Percentiles rank a stretch among this genome's conserved stretches.
Conservation (phyloP, 2,888 invertebrate genomes). For the Lycocerus yunnanus region DNA sequence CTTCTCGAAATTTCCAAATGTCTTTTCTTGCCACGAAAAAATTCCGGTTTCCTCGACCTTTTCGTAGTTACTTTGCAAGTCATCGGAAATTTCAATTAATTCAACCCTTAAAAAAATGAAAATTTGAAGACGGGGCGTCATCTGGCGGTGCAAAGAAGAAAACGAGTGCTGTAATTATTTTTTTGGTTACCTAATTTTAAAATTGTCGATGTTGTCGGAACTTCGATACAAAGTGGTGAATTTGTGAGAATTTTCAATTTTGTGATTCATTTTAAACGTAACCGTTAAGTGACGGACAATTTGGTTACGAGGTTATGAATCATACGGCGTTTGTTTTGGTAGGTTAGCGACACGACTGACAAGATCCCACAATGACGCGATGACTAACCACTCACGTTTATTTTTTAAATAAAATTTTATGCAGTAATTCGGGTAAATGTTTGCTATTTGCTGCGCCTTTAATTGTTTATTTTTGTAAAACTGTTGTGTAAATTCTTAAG, state of each 20-base stretch:
- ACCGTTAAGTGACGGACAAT: background rate
- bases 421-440: background rate
- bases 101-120: background rate
- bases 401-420: background rate
- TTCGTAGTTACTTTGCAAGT: slow-evolving; percentile 19
- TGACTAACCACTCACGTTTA: background rate
- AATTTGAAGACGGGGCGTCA: background rate
- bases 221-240: slow-evolving; percentile 59
- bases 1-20: slow-evolving; percentile 65
- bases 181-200: slow-evolving; percentile 59
- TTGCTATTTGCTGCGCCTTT: background rate
- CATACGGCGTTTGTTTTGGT: background rate
- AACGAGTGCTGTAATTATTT: background rate
- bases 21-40: slow-evolving; percentile 77
- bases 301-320: background rate
- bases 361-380: background rate
- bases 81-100: background rate
- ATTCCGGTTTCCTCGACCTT: slow-evolving; percentile 43
- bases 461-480: background rate
- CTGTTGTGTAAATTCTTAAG: background rate
- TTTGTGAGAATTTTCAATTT: slow-evolving; percentile 27
- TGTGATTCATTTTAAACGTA: background rate
- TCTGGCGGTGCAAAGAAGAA: background rate
- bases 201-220: slow-evolving; percentile 57
- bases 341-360: background rate